These are phyloP conservation scores for Apostichopus japonicus DNA, from an alignment of 35 echinoderm and acorn worm species.

Conservation along the genomic window DNA sequence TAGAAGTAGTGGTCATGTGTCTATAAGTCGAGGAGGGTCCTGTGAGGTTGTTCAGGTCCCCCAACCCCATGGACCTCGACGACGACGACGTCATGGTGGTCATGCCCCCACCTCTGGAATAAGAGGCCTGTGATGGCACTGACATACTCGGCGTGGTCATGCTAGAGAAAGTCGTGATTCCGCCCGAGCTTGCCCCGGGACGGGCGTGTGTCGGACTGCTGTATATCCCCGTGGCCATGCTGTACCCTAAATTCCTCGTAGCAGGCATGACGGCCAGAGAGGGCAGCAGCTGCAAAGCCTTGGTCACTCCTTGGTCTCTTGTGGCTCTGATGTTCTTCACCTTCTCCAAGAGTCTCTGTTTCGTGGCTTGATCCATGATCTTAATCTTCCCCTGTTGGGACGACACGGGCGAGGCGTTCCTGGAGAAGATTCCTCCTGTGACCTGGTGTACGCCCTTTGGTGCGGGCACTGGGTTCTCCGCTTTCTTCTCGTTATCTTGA, in stretches of 20 bases:
- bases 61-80: neutral
- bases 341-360: slow-evolving; percentile 72
- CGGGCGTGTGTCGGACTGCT: neutral
- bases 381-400: slow-evolving; percentile 60
- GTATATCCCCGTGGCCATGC: slow-evolving; percentile 41
- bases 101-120: neutral
- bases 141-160: neutral
- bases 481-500: slow-evolving; percentile 62
- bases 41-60: neutral
- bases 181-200: neutral
- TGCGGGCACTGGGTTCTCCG: slow-evolving; percentile 51
- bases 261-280: slow-evolving; percentile 59
- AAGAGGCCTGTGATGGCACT: neutral
- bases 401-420: slow-evolving; percentile 69
- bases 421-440: slow-evolving; percentile 67
- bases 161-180: neutral
- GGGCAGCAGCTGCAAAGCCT: slow-evolving; percentile 51
- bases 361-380: slow-evolving; percentile 81
- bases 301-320: slow-evolving; percentile 46
- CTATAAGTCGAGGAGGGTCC: too few species aligned
- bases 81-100: neutral
- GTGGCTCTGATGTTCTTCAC: slow-evolving; percentile 75
- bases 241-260: slow-evolving; percentile 30
- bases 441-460: slow-evolving; percentile 78
- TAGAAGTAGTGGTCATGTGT: neutral